Conservation (phyloP, 2,113 vertebrate species). For the Nematolebias whitei region DNA sequence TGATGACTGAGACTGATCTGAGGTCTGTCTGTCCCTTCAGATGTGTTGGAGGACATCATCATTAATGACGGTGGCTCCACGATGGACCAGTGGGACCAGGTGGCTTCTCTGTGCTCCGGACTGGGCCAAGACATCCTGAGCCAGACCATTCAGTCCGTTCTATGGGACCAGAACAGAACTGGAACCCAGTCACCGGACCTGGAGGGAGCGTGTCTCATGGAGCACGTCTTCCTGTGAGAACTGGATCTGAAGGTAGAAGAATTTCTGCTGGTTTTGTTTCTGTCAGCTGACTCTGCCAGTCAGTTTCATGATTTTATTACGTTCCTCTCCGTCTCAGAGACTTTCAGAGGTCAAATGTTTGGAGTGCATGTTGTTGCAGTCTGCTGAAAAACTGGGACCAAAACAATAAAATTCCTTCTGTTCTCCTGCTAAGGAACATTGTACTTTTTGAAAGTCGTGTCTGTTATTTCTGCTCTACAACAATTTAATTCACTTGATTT, state of each 20-base stretch:
- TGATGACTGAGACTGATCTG: background rate
- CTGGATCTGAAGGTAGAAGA: background rate
- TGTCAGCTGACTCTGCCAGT: background rate
- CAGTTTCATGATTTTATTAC: background rate
- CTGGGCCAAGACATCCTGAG: constrained; percentile 37
- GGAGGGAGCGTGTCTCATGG: constrained; percentile 47
- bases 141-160: constrained; percentile 15
- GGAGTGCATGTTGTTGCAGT: too few species aligned
- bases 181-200: constrained; percentile 23
- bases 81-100: constrained; percentile 30
- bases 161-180: constrained; percentile 48
- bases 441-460: too few species aligned
- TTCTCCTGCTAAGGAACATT: too few species aligned
- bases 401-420: too few species aligned
- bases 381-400: too few species aligned
- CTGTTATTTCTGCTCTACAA: too few species aligned
- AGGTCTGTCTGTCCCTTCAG: constrained; percentile 25
- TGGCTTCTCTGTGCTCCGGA: constrained; percentile 38
- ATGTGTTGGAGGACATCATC: constrained; percentile 28
- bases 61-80: constrained; percentile 38
- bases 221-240: constrained; percentile 55
- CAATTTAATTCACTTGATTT: too few species aligned
- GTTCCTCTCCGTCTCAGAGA: too few species aligned
- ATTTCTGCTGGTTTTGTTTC: background rate
- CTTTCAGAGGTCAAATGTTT: too few species aligned